Base-by-base conservation (phyloP, 1,140 invertebrate species). In the Sarcophaga bullata region DNA sequence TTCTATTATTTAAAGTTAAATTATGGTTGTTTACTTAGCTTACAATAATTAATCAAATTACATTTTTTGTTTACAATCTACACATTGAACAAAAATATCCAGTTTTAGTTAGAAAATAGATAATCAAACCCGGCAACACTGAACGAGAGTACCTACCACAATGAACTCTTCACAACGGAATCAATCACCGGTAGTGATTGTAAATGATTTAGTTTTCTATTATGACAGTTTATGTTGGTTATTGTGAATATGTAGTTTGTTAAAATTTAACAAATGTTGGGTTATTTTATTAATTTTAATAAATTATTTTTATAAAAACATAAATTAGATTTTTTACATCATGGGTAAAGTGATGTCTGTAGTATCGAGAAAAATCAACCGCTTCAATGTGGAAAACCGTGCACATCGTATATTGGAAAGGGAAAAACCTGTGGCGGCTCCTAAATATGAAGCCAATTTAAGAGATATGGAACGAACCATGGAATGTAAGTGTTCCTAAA, bases 371-470 rank as follows among this genome's bases (percentile, higher is more conserved):
- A 91, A 92, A 46, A 81, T 92, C 4, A 91, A 91, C 85, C 91
- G 91, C 68, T 95, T 94, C 84, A 95, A 95, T 88, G 91, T 94
- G 8, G 95, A 95, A 86, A 94, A 93, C 86, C 92, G 95, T 83
- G 94, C 94, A 13, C 92, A 94, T 85, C 93, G 92, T 86, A 86
- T 94, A 17, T 92, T 96, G 84, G 89, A 90, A 52, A 92, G 92
- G 87, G 92, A 93, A 58, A 96, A 95, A 90, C 94, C 93, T 13
- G 88, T 85, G 46, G 90, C 92, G 50, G 94, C 95, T 37, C 95
- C 95, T 0, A 92, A 90, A 84, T 92, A 93, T 87, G 89, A 92
- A 9, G 90, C 91, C 2, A 92, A 92, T 75, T 62, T 92, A 68
- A 91, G 92, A 84, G 92, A 94, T 87, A 91, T 94, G 84, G 91